Evolutionary conservation across 2,888 invertebrate genomes (phyloP).

Genomic region (Saturnia pavonia): DNA sequence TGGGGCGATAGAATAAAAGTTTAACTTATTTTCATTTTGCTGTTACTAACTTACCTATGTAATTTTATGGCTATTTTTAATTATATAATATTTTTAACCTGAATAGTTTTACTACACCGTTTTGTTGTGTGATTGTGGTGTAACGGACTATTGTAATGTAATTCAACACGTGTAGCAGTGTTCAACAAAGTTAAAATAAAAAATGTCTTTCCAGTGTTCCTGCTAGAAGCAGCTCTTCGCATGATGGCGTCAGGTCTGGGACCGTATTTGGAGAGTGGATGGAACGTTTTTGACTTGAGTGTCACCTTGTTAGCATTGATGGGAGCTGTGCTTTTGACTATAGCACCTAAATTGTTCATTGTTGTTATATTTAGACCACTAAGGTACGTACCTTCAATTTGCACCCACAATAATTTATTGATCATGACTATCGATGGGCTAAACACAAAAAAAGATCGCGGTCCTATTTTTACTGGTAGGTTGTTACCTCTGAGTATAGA

Average conservation of each 20-base stretch:
- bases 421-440: background rate
- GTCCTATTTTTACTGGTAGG: background rate
- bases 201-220: slow-evolving; percentile 83
- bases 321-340: slow-evolving; percentile 84
- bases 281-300: slow-evolving; percentile 91
- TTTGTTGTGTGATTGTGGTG: no score
- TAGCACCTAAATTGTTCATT: slow-evolving; percentile 86
- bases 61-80: no score
- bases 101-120: no score
- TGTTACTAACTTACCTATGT: no score
- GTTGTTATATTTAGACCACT: slow-evolving; percentile 88
- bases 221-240: slow-evolving; percentile 87
- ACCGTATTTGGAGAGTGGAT: slow-evolving; percentile 89
- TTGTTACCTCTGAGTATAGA: background rate
- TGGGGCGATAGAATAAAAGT: no score
- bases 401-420: background rate
- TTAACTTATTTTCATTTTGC: no score
- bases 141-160: no score
- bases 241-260: slow-evolving; percentile 87
- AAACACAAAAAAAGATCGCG: background rate
- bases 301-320: slow-evolving; percentile 85
- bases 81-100: no score
- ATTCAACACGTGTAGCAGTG: no score
- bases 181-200: background rate
- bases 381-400: slow-evolving; percentile 57